Conservation (phyloP, 2,113 vertebrate genomes). For the Ceyx cyanopectus region DNA sequence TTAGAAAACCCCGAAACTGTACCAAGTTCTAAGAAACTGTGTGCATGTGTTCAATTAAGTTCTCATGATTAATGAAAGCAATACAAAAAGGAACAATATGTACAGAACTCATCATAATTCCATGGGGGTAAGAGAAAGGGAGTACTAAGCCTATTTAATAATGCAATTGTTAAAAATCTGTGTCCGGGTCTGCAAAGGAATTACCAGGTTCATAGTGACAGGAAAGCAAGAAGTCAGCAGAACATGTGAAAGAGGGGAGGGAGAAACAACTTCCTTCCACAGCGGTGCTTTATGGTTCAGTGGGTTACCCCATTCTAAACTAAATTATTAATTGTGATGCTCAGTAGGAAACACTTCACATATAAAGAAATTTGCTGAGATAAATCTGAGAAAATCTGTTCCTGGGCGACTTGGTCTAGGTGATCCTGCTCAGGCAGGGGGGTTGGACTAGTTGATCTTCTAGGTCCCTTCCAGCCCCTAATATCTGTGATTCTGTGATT, state of each 20-base stretch:
- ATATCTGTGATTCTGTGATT: neutral
- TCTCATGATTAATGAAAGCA: neutral
- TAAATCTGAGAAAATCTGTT: constrained; percentile 43
- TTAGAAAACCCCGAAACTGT: neutral
- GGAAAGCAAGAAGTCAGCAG: constrained; percentile 16
- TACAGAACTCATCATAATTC: constrained; percentile 48
- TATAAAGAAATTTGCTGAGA: constrained; percentile 49
- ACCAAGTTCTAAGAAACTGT: neutral
- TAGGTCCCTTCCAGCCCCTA: too few relatives aligned
- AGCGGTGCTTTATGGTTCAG: constrained; percentile 21
- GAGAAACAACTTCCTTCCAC: constrained; percentile 16
- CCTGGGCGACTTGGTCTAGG: too few relatives aligned
- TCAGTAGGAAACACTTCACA: constrained; percentile 60
- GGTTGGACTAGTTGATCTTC: too few relatives aligned
- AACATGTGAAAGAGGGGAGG: neutral
- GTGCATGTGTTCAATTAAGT: neutral
- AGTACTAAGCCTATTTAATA: constrained; percentile 48
- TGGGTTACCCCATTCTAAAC: constrained; percentile 47
- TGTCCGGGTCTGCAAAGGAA: constrained; percentile 25
- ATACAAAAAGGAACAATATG: constrained; percentile 4
- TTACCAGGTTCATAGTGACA: neutral
- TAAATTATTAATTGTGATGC: constrained; percentile 66
- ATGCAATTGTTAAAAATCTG: constrained; percentile 21
- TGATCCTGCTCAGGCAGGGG: too few relatives aligned
- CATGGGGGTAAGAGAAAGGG: constrained; percentile 40